Evolutionary conservation across 2,888 invertebrate genomes (phyloP).

Genomic region (Scaptodrosophila latifasciaeformis): DNA sequence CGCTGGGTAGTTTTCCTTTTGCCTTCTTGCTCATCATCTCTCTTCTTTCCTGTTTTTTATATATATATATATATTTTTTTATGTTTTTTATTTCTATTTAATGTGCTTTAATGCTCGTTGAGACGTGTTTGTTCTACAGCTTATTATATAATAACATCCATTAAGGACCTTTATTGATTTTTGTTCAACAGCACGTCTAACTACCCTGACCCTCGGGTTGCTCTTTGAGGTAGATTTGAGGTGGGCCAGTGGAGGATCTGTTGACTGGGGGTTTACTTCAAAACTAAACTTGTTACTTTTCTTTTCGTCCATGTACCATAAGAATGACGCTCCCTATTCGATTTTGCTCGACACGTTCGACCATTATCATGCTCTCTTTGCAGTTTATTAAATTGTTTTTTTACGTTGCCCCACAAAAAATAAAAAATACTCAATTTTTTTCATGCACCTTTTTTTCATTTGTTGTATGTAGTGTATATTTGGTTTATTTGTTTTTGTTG

Average conservation of each 20-base stretch:
- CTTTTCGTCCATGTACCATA: too few relatives aligned
- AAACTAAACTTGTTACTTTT: too few relatives aligned
- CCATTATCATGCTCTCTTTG: conserved; percentile 60
- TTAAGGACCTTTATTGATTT: conserved; percentile 66
- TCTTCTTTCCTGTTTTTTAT: conserved; percentile 10
- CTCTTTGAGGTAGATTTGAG: not conserved
- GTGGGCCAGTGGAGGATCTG: not conserved
- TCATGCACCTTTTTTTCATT: not conserved
- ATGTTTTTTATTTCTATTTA: conserved; percentile 40
- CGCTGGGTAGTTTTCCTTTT: conserved; percentile 2
- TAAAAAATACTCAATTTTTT: too few relatives aligned
- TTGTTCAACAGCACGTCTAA: conserved; percentile 54
- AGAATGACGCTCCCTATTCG: conserved; percentile 31
- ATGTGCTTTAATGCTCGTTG: conserved; percentile 47
- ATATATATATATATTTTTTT: not conserved
- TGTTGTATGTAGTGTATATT: too few relatives aligned
- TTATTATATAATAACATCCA: conserved; percentile 68
- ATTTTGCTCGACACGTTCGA: conserved; percentile 47
- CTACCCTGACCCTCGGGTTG: conserved; percentile 6
- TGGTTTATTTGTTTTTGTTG: not conserved
- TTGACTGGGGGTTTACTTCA: not conserved
- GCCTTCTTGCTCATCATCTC: not conserved
- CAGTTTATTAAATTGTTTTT: conserved; percentile 69
- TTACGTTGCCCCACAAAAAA: too few relatives aligned
- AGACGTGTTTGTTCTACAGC: conserved; percentile 55